These are phyloP conservation scores for Drosophila pruinosa DNA, from an alignment of 1,140 invertebrate species.

Conservation along the genomic window DNA sequence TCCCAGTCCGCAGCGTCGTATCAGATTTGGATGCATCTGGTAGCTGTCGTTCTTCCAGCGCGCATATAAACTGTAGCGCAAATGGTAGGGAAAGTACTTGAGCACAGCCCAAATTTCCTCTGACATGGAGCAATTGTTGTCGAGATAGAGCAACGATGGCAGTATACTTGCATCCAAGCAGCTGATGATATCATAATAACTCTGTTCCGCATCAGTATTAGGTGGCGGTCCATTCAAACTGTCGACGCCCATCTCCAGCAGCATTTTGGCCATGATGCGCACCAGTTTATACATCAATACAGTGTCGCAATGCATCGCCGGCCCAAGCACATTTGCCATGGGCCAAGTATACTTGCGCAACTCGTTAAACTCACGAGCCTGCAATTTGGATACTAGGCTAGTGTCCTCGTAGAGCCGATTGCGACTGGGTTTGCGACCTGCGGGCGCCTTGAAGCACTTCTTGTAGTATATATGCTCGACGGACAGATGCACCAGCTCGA, in stretches of 20 bases:
- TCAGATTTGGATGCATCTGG: slow-evolving; percentile 90
- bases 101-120: slow-evolving; percentile 98
- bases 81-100: slow-evolving; percentile 96
- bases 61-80: slow-evolving; percentile 94
- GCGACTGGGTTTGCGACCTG: slow-evolving; percentile 49
- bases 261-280: slow-evolving; percentile 84
- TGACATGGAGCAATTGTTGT: slow-evolving; percentile 97
- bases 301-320: slow-evolving; percentile 93
- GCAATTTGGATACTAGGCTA: slow-evolving; percentile 64
- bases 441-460: slow-evolving; percentile 84
- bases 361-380: slow-evolving; percentile 87
- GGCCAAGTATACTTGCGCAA: slow-evolving; percentile 91
- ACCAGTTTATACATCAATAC: slow-evolving; percentile 94
- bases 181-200: slow-evolving; percentile 89
- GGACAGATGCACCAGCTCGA: slow-evolving; percentile 91
- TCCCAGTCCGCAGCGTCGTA: slow-evolving; percentile 92
- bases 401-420: slow-evolving; percentile 62
- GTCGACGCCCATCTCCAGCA: slow-evolving; percentile 73
- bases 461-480: slow-evolving; percentile 95
- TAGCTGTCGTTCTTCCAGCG: slow-evolving; percentile 97
- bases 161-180: slow-evolving; percentile 94
- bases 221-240: slow-evolving; percentile 65
- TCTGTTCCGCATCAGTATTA: slow-evolving; percentile 63
- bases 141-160: slow-evolving; percentile 94
- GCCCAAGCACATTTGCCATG: slow-evolving; percentile 94